phyloP scores from a whole-genome alignment of 1,140 invertebrate species.

The Cecropterus lyciades region DNA sequence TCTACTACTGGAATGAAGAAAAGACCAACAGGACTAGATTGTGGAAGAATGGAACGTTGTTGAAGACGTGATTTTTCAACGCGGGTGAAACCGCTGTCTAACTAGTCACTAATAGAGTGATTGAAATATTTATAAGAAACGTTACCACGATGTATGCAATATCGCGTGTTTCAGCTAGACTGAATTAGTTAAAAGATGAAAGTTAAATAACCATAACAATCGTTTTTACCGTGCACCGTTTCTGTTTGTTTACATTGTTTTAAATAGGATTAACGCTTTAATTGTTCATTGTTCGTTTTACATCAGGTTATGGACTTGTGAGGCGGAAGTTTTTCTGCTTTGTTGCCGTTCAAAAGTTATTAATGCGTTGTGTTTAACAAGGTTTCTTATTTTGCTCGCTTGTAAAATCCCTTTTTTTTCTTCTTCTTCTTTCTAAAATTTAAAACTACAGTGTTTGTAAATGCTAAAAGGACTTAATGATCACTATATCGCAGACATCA shows the following conservation, averaged over 20 bases:
- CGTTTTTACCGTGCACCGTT: conserved; percentile 25
- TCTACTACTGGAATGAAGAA: too few species aligned
- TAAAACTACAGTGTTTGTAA: too few species aligned
- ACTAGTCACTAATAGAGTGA: too few species aligned
- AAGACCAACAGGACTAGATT: too few species aligned
- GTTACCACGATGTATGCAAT: conserved; percentile 9
- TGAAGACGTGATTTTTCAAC: too few species aligned
- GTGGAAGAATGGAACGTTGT: too few species aligned
- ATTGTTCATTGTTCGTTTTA: conserved; percentile 21
- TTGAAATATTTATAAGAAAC: conserved; percentile 4
- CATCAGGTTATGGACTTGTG: neutral
- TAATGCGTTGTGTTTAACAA: neutral
- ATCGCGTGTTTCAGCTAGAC: conserved; percentile 19
- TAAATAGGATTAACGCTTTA: conserved; percentile 10
- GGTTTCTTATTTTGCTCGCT: too few species aligned
- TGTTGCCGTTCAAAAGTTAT: neutral
- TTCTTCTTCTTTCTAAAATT: too few species aligned
- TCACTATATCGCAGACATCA: too few species aligned
- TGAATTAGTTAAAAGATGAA: conserved; percentile 34
- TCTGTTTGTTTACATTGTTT: conserved; percentile 31
- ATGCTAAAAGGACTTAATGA: too few species aligned
- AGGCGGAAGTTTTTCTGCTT: conserved; percentile 7
- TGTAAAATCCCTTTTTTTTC: too few species aligned
- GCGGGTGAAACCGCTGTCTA: too few species aligned
- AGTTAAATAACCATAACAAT: conserved; percentile 29